Conservation (phyloP, 2,113 vertebrate genomes). For the Erinaceus europaeus region DNA sequence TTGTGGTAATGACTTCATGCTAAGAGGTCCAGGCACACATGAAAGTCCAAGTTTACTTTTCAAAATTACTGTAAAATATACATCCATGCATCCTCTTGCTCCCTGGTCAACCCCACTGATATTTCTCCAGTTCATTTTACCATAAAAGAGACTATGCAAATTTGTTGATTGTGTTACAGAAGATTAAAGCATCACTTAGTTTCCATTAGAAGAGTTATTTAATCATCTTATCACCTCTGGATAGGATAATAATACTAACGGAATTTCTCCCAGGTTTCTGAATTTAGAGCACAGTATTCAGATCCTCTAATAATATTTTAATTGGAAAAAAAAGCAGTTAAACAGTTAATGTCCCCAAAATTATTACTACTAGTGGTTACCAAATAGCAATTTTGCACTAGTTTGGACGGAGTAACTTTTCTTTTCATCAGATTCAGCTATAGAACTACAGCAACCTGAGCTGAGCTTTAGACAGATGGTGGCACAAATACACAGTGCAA, state of each 20-base stretch:
- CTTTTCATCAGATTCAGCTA: conserved; percentile 58
- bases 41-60: conserved; percentile 38
- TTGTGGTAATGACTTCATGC: conserved; percentile 21
- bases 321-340: background rate
- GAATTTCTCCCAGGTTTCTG: conserved; percentile 70
- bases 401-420: conserved; percentile 63
- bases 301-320: background rate
- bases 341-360: conserved; percentile 50
- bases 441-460: conserved; percentile 47
- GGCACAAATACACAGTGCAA: conserved; percentile 53
- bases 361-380: background rate
- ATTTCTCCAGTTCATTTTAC: background rate
- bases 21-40: background rate
- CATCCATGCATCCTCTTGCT: conserved; percentile 7
- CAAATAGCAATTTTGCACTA: background rate
- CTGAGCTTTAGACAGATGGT: conserved; percentile 63
- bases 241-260: conserved; percentile 60
- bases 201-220: conserved; percentile 50
- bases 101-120: conserved; percentile 28
- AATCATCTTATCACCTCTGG: conserved; percentile 62
- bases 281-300: conserved; percentile 32
- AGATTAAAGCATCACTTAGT: conserved; percentile 37
- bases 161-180: conserved; percentile 60
- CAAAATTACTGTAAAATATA: conserved; percentile 42
- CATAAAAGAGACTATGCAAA: conserved; percentile 19